Base-by-base conservation (phyloP, 23 tunicate species). In the Phallusia fumigata region DNA sequence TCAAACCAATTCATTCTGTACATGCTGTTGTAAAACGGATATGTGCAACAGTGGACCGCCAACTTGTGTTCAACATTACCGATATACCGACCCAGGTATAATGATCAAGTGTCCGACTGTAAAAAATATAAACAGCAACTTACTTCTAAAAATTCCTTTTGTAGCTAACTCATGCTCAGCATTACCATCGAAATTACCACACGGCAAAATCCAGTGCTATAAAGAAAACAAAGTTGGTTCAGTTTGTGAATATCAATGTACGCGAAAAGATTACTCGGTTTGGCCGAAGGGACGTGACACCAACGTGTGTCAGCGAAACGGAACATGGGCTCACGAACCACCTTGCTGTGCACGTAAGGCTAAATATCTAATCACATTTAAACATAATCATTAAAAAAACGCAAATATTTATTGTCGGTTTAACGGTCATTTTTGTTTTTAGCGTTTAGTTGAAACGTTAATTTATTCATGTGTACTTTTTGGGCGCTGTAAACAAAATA, bases 21-120 rank as follows among this genome's bases (percentile, higher is more conserved):
- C n/a, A n/a, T n/a, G n/a, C n/a, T n/a, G n/a, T n/a, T n/a, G n/a
- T n/a, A n/a, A n/a, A n/a, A n/a, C n/a, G n/a, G n/a, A n/a, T 18
- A 51, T 24, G 49, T 83, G 86, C 50, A 83, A 83, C 40, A 30
- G 19, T 31, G 86, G 86, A 32, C 44, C 40, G 19, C 74, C 44
- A 19, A 49, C 51, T 49, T 83, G 86, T 65, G 58, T 51, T 18
- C 15, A 15, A 51, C 58, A 58, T 58, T 58, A 58, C 16, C 28
- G 13, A 58, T 22, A 6, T 11, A 21, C 11, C 28, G 69, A 24
- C 28, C 69, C 69, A 58, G 16, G 69, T 58, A 58, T 21, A 22
- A 58, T 58, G 8, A 16, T 3, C 10, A 40, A 40, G 47, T 40
- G n/a, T n/a, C n/a, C n/a, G 47, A 40, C 10, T 3, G 10, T 40